Evolutionary conservation across 2,797 vertebrate species (phyloP).

Genomic region (Myotis planiceps): DNA sequence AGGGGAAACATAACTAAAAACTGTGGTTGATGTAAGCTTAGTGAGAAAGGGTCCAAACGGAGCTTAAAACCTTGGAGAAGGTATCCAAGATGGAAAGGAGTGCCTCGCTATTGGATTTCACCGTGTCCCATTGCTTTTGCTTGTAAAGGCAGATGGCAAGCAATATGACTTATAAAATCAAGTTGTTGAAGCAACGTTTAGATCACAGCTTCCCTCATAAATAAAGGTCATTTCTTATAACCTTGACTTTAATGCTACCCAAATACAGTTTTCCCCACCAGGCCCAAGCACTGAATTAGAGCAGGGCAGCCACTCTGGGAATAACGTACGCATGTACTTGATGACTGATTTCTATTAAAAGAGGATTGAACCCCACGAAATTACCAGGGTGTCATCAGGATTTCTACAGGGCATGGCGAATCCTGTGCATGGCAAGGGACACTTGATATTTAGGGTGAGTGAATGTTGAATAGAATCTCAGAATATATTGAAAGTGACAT

Average conservation of each 20-base stretch:
- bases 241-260: not conserved
- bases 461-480: not conserved
- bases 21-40: not conserved
- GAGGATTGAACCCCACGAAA: not conserved
- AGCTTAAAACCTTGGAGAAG: not conserved
- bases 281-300: not conserved
- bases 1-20: constrained; percentile 16
- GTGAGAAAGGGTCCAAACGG: not conserved
- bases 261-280: not conserved
- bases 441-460: not conserved
- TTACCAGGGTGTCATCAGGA: not conserved
- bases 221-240: constrained; percentile 34
- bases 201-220: not conserved
- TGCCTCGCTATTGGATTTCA: not conserved
- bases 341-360: constrained; percentile 14
- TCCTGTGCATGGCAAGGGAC: not conserved
- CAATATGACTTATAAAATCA: not conserved
- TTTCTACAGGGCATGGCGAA: not conserved
- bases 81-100: not conserved
- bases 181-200: not conserved
- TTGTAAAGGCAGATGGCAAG: not conserved
- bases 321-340: not conserved
- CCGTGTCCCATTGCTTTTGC: not conserved
- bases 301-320: not conserved
- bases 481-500: constrained; percentile 25